Evolutionary conservation across 1,140 invertebrate genomes (phyloP).

Genomic region (Drosophila ogumai): DNA sequence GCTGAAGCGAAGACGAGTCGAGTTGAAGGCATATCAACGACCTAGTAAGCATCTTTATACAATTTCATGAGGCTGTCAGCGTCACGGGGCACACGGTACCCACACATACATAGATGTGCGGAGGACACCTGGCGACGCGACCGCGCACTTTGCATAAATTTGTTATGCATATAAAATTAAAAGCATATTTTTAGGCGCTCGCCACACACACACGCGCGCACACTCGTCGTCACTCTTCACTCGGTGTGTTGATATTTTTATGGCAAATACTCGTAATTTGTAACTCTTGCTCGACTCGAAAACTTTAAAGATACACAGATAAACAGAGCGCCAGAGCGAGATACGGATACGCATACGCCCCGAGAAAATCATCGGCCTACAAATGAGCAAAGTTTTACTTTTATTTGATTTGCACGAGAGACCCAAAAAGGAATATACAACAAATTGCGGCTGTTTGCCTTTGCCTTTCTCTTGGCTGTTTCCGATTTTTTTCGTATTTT

Average conservation of each 20-base stretch:
- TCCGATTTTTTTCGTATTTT: conserved; percentile 18
- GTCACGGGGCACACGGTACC: conserved; percentile 2
- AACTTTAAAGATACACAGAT: conserved; percentile 55
- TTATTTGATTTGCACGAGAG: conserved; percentile 51
- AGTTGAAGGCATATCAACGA: conserved; percentile 71
- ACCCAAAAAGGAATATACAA: conserved; percentile 29
- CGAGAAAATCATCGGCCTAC: conserved; percentile 37
- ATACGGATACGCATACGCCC: conserved; percentile 25
- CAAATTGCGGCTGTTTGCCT: conserved; percentile 14
- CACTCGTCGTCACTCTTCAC: not conserved
- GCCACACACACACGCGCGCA: conserved; percentile 1
- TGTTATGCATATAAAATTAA: conserved; percentile 84
- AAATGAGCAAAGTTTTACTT: conserved; percentile 79
- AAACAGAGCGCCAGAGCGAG: conserved; percentile 5
- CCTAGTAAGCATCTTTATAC: conserved; percentile 82
- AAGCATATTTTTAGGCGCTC: conserved; percentile 76
- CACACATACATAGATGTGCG: conserved; percentile 3
- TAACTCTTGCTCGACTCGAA: conserved; percentile 63
- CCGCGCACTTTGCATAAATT: conserved; percentile 77
- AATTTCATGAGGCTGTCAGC: conserved; percentile 77
- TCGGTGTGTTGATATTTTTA: conserved; percentile 76
- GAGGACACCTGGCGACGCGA: conserved; percentile 60
- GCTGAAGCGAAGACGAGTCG: conserved; percentile 50
- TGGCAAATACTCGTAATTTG: conserved; percentile 73
- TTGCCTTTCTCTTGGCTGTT: not conserved